phyloP scores from a whole-genome alignment of 2,113 vertebrate species.

The Zingel zingel region DNA sequence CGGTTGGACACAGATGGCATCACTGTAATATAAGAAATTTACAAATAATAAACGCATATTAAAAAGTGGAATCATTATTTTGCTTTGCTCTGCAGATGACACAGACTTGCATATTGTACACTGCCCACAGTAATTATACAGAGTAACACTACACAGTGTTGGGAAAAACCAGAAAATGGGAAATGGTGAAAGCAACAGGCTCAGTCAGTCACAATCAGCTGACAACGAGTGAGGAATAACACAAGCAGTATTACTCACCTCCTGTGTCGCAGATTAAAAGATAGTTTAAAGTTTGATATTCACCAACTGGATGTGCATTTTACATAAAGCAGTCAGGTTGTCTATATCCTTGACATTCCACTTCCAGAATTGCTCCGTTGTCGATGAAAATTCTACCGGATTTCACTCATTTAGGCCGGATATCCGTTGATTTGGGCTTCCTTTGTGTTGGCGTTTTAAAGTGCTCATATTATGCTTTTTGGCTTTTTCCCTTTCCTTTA shows the following conservation, averaged over 20 bases:
- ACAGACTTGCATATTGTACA: neutral
- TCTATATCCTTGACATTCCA: too few species aligned
- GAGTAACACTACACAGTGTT: neutral
- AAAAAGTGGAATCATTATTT: neutral
- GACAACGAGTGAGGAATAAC: neutral
- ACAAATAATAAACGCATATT: neutral
- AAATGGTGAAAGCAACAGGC: neutral
- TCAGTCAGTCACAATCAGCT: slow-evolving; percentile 5
- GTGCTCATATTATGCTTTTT: too few species aligned
- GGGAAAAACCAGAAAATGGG: neutral
- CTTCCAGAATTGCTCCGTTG: too few species aligned
- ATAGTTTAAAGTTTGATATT: neutral
- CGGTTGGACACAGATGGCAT: slow-evolving; percentile 72
- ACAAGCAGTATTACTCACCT: neutral
- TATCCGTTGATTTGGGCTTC: too few species aligned
- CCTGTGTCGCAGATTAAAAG: neutral
- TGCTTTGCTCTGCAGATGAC: neutral
- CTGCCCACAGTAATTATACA: neutral
- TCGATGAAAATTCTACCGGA: too few species aligned
- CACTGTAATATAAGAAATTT: slow-evolving; percentile 74
- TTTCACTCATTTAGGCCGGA: too few species aligned
- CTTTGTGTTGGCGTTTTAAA: too few species aligned
- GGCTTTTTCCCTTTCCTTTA: too few species aligned
- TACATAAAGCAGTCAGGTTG: neutral
- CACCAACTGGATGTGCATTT: neutral